phyloP scores from a whole-genome alignment of 1,140 invertebrate species.

The Drosophila ironensis region DNA sequence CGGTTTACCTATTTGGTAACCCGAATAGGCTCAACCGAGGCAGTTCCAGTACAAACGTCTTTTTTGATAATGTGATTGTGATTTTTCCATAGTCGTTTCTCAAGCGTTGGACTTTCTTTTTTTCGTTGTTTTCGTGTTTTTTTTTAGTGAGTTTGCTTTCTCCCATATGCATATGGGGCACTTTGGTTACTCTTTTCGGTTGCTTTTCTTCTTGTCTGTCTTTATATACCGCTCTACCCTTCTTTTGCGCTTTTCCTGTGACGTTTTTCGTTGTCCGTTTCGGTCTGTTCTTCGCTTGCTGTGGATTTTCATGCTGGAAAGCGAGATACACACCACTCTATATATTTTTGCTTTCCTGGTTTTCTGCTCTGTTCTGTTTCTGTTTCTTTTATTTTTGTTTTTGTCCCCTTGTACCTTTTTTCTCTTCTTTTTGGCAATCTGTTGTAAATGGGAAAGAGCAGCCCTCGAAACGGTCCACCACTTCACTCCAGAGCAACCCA shows the following conservation, averaged over 20 bases:
- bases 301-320: slow-evolving; percentile 24
- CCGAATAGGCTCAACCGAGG: too few relatives aligned
- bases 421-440: slow-evolving; percentile 20
- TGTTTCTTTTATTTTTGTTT: slow-evolving; percentile 10
- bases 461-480: slow-evolving; percentile 28
- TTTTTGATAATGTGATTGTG: neutral
- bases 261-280: slow-evolving; percentile 20
- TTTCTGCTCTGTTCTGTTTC: neutral
- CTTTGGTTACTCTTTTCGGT: slow-evolving; percentile 13
- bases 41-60: too few relatives aligned
- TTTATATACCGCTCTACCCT: slow-evolving; percentile 14
- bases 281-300: slow-evolving; percentile 4
- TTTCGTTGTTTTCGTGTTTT: slow-evolving; percentile 18
- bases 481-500: neutral
- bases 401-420: neutral
- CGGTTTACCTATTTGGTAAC: too few relatives aligned
- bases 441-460: slow-evolving; percentile 28
- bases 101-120: slow-evolving; percentile 38
- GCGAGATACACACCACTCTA: slow-evolving; percentile 21
- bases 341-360: slow-evolving; percentile 5
- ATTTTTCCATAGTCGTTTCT: neutral
- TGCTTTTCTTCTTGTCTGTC: slow-evolving; percentile 1
- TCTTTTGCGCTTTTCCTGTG: slow-evolving; percentile 15
- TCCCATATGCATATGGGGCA: slow-evolving; percentile 13
- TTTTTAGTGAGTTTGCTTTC: slow-evolving; percentile 39